These are phyloP conservation scores for Cerastis rubricosa DNA, from an alignment of 2,888 invertebrate genomes.

Conservation along the genomic window DNA sequence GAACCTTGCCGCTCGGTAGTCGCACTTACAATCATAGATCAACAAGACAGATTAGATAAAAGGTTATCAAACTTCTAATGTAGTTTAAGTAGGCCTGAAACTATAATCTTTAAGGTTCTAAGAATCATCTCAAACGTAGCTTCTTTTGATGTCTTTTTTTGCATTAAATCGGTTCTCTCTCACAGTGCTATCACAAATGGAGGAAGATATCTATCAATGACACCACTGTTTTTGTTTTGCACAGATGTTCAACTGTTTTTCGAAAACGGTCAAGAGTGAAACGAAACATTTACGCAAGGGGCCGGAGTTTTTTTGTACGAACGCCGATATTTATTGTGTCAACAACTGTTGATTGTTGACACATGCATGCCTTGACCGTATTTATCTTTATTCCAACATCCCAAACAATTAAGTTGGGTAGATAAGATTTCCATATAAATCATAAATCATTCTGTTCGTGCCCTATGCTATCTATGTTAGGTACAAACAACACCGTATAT, in stretches of 20 bases:
- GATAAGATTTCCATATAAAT: constrained; percentile 77
- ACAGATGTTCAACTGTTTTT: constrained; percentile 57
- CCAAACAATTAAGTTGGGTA: constrained; percentile 73
- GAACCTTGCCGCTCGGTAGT: background rate
- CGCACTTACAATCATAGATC: constrained; percentile 34
- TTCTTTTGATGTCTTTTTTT: background rate
- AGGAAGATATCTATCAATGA: constrained; percentile 59
- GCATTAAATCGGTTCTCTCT: constrained; percentile 17
- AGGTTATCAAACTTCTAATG: constrained; percentile 45
- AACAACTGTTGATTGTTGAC: constrained; percentile 43
- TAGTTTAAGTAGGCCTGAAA: background rate
- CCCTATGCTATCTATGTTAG: constrained; percentile 69
- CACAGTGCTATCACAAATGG: constrained; percentile 37
- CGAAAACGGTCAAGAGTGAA: constrained; percentile 44
- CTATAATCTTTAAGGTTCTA: background rate
- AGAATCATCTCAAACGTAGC: constrained; percentile 10
- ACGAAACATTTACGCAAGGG: constrained; percentile 27
- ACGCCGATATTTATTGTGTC: constrained; percentile 11
- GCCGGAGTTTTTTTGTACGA: constrained; percentile 23
- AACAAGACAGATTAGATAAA: constrained; percentile 51
- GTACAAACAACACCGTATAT: constrained; percentile 71
- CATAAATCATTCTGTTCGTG: constrained; percentile 70
- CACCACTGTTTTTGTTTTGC: constrained; percentile 57
- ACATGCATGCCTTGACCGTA: constrained; percentile 64
- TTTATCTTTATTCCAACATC: constrained; percentile 58